phyloP scores from a whole-genome alignment of 2,113 vertebrate genomes.

The Otocyon megalotis region DNA sequence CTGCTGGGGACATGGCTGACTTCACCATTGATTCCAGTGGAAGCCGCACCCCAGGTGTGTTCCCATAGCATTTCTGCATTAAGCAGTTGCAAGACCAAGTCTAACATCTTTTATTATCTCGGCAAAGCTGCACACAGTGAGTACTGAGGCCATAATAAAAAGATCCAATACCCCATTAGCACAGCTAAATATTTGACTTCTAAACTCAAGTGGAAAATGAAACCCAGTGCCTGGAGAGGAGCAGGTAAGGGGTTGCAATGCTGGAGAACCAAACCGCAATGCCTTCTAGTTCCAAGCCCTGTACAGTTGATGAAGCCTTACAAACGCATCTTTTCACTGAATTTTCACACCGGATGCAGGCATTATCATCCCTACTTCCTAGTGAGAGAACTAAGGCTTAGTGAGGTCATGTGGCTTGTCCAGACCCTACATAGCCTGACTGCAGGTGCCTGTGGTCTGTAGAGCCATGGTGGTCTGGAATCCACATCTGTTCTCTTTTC shows the following conservation, averaged over 20 bases:
- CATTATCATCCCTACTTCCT: rapidly evolving
- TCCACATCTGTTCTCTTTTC: neutral
- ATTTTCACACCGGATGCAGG: neutral
- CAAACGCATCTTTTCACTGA: neutral
- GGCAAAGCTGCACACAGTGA: constrained; percentile 55
- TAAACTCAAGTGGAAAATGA: constrained; percentile 84
- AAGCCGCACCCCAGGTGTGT: constrained; percentile 81
- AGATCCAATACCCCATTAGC: constrained; percentile 80
- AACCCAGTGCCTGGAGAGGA: constrained; percentile 69
- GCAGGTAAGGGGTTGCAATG: neutral
- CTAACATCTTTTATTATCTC: constrained; percentile 81
- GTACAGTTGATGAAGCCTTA: neutral
- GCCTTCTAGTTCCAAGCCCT: neutral
- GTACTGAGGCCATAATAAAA: constrained; percentile 74
- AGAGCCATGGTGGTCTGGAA: neutral
- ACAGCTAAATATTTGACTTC: constrained; percentile 83
- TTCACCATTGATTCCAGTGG: constrained; percentile 81
- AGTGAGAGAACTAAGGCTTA: neutral
- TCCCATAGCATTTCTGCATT: constrained; percentile 85
- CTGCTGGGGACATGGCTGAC: constrained; percentile 84
- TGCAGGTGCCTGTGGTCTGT: neutral
- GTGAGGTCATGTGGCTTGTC: neutral
- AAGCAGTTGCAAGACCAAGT: constrained; percentile 79
- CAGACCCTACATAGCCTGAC: neutral
- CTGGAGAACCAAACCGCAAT: neutral